Percentiles rank a stretch among this genome's conserved stretches.
Evolutionary conservation across 2,113 vertebrate species (phyloP).

Genomic region (Chlorocebus sabaeus): DNA sequence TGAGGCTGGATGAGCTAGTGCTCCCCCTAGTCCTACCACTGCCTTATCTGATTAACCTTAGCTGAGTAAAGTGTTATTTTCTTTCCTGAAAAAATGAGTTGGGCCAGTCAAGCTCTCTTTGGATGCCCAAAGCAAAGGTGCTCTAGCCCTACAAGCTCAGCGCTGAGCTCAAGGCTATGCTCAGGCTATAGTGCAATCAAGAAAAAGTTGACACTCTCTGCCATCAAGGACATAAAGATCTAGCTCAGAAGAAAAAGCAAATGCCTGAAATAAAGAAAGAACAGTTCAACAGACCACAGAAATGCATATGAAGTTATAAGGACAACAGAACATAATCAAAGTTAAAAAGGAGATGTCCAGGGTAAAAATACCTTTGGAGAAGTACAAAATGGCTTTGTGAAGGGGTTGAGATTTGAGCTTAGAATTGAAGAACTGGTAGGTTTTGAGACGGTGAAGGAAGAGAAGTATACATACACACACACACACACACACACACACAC

Average conservation of each 20-base stretch:
- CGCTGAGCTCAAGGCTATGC: not conserved
- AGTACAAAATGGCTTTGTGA: not conserved
- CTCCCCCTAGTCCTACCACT: not conserved
- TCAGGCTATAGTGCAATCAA: not conserved
- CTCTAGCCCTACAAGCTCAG: not conserved
- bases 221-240: not conserved
- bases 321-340: not conserved
- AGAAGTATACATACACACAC: accelerated
- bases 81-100: not conserved
- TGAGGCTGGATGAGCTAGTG: not conserved
- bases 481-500: not conserved
- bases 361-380: not conserved
- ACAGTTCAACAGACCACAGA: not conserved
- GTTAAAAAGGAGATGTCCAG: not conserved
- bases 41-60: not conserved
- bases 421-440: not conserved
- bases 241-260: not conserved
- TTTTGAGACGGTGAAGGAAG: not conserved
- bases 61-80: not conserved
- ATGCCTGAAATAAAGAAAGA: not conserved
- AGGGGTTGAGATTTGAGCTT: not conserved
- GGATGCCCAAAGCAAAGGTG: not conserved
- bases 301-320: not conserved
- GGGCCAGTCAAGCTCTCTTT: not conserved
- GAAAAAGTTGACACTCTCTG: not conserved